These are phyloP conservation scores for Spicauda simplicius DNA, from an alignment of 2,888 invertebrate genomes.

Conservation along the genomic window DNA sequence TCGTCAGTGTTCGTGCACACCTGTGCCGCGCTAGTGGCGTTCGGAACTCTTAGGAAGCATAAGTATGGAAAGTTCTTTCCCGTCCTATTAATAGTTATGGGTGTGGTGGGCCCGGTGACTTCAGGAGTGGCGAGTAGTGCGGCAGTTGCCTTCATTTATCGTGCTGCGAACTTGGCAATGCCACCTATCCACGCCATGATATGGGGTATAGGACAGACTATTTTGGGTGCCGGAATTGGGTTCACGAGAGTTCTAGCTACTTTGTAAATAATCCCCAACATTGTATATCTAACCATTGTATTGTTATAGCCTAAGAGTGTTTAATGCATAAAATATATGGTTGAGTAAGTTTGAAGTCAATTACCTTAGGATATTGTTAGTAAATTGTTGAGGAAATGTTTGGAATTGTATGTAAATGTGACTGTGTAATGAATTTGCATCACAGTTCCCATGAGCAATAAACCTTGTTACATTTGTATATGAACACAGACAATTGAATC, in stretches of 20 bases:
- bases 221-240: constrained; percentile 94
- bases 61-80: constrained; percentile 98
- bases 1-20: constrained; percentile 97
- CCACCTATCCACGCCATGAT: constrained; percentile 95
- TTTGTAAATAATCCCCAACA: constrained; percentile 83
- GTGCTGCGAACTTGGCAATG: constrained; percentile 95
- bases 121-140: constrained; percentile 96
- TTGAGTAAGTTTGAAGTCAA: constrained; percentile 41
- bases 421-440: constrained; percentile 19
- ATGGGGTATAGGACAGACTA: constrained; percentile 97
- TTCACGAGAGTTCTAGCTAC: constrained; percentile 97
- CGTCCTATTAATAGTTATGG: constrained; percentile 94
- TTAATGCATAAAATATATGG: constrained; percentile 2
- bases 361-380: constrained; percentile 42
- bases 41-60: constrained; percentile 96
- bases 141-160: constrained; percentile 96
- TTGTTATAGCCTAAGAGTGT: constrained; percentile 18
- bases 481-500: neutral
- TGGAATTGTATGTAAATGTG: constrained; percentile 36
- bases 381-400: constrained; percentile 41
- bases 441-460: constrained; percentile 13
- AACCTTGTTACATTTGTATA: constrained; percentile 41
- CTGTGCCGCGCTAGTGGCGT: constrained; percentile 95
- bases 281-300: constrained; percentile 9
- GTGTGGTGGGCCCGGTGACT: constrained; percentile 94